These are phyloP conservation scores for Camponotus vicinus DNA, from an alignment of 1,140 invertebrate species.

Conservation along the genomic window DNA sequence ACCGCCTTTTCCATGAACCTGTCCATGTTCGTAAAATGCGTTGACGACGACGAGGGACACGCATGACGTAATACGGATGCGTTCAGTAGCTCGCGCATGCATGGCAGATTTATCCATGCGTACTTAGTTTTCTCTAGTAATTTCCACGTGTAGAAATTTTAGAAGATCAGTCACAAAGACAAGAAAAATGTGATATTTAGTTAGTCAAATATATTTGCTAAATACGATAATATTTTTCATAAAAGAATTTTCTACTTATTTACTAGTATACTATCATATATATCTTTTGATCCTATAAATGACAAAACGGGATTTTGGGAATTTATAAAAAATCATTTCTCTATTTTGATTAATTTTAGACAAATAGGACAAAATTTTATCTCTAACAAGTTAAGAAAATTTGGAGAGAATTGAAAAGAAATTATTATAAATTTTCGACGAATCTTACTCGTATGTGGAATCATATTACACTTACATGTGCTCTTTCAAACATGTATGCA, in stretches of 20 bases:
- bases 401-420: neutral
- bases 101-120: slow-evolving; percentile 43
- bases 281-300: neutral
- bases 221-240: neutral
- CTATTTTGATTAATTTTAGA: neutral
- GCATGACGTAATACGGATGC: slow-evolving; percentile 39
- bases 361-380: neutral
- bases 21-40: slow-evolving; percentile 60
- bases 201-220: neutral
- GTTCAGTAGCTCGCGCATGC: slow-evolving; percentile 38
- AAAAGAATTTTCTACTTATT: neutral
- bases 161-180: neutral
- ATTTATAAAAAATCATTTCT: neutral
- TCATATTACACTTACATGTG: slow-evolving; percentile 50
- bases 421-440: neutral
- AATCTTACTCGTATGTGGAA: neutral
- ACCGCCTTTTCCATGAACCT: slow-evolving; percentile 71
- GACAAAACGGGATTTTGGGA: neutral
- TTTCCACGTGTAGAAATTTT: neutral
- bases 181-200: neutral
- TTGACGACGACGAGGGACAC: slow-evolving; percentile 32
- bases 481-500: slow-evolving; percentile 22
- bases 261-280: too few relatives aligned
- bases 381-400: neutral
- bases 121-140: neutral